Base-by-base conservation (phyloP, 92 coral and sea anemone species). In the Siderastrea siderea region DNA sequence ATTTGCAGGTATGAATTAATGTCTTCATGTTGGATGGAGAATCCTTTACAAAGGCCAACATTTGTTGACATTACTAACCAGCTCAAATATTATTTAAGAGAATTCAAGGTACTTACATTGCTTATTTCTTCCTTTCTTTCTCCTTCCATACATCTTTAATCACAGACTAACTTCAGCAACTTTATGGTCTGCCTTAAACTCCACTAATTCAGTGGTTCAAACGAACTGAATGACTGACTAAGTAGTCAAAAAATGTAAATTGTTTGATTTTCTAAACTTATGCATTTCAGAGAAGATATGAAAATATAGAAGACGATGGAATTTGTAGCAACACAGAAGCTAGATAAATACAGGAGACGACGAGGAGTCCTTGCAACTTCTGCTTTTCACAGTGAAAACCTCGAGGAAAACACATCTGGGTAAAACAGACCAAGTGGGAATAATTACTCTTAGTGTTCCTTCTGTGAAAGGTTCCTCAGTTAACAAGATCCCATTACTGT, bases 1-100 rank as follows among this genome's bases (percentile, higher is more conserved):
- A 7, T 67, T 71, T 59, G 68, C 16, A 82, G 86, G 59, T 69
- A 69, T 47, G 8, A 44, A 49, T 57, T 82, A 68, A 82, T 82
- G 86, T n/a, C 54, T 1, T 57, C 58, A 5, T 69, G 86, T 26
- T 82, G 86, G 86, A 16, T 4, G 1, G 86, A 69, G 55, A 82
- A 69, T 19, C 86, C 86, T 45, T 70, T 45, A 26, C 5, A 2
- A 69, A 70, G 86, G 52, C 77, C 86, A 4, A 55, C 44, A 61
- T 82, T 82, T 58, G 59, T 78, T 69, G 55, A 7, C 8, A 70
- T 82, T n/a, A 55, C 78, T 44, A 8, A 57, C 44, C 65, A 55
- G 53, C 46, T 82, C 7, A 19, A 58, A 6, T 54, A 46, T 61
- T 9, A 10, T 46, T 47, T 46, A 53, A 17, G 4, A 47, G 68